These are phyloP conservation scores for Euwallacea fornicatus DNA, from an alignment of 1,140 invertebrate genomes.

Conservation along the genomic window DNA sequence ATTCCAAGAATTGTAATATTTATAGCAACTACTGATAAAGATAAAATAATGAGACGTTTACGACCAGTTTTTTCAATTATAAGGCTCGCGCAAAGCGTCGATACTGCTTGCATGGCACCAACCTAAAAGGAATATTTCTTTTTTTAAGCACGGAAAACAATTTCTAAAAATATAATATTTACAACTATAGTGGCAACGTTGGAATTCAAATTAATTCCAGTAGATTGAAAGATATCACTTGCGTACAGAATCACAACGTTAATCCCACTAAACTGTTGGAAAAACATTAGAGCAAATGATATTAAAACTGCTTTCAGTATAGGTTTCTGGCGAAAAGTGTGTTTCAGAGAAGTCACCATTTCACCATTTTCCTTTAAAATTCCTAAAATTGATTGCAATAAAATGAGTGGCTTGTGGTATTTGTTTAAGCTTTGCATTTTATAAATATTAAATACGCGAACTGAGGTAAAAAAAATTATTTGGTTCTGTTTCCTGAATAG, in stretches of 20 bases:
- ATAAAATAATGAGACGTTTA: slow-evolving; percentile 69
- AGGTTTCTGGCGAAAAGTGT: slow-evolving; percentile 55
- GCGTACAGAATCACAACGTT: slow-evolving; percentile 80
- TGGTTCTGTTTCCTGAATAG: no score
- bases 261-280: slow-evolving; percentile 80
- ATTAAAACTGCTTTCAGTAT: slow-evolving; percentile 58
- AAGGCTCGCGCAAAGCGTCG: slow-evolving; percentile 68
- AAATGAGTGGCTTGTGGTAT: background rate
- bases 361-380: slow-evolving; percentile 54
- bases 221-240: slow-evolving; percentile 65
- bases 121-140: slow-evolving; percentile 43
- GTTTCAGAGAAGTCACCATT: slow-evolving; percentile 50
- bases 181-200: slow-evolving; percentile 70
- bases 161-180: background rate
- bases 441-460: no score
- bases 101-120: slow-evolving; percentile 71
- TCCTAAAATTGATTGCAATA: slow-evolving; percentile 17
- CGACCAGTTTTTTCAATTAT: slow-evolving; percentile 77
- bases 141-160: background rate
- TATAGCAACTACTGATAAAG: slow-evolving; percentile 66
- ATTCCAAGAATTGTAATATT: slow-evolving; percentile 66
- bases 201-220: slow-evolving; percentile 58
- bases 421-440: no score
- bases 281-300: slow-evolving; percentile 70
- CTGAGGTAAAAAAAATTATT: no score